Conservation (phyloP, 2,888 invertebrate species). For the Agrochola macilenta region DNA sequence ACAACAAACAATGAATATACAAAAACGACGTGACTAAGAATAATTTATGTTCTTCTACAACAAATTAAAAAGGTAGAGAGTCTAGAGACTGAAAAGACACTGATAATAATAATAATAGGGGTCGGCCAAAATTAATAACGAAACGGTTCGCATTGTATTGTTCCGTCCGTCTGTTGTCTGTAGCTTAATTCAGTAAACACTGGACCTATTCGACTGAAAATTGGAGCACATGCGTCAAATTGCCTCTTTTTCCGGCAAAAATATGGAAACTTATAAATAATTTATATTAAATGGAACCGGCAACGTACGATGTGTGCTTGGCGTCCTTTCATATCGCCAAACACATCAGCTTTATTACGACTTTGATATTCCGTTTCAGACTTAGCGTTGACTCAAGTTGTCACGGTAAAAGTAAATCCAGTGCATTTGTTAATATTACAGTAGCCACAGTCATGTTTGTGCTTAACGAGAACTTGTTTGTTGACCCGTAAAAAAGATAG, state of each 20-base stretch:
- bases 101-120: slow-evolving; percentile 49
- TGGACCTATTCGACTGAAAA: slow-evolving; percentile 40
- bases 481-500: slow-evolving; percentile 31
- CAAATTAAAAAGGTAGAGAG: slow-evolving; percentile 37
- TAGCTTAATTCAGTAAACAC: slow-evolving; percentile 49
- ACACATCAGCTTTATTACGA: slow-evolving; percentile 56
- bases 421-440: slow-evolving; percentile 55
- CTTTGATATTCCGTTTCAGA: slow-evolving; percentile 62
- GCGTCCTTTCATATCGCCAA: slow-evolving; percentile 47
- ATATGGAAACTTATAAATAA: slow-evolving; percentile 55
- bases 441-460: slow-evolving; percentile 33
- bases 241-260: slow-evolving; percentile 33
- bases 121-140: slow-evolving; percentile 43
- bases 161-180: slow-evolving; percentile 41
- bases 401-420: slow-evolving; percentile 28
- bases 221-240: slow-evolving; percentile 55
- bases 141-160: slow-evolving; percentile 34
- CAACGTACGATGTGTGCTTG: slow-evolving; percentile 35
- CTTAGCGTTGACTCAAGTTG: slow-evolving; percentile 40
- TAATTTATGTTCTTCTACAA: slow-evolving; percentile 32
- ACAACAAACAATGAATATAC: slow-evolving; percentile 28
- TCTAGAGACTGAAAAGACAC: slow-evolving; percentile 15
- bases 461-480: slow-evolving; percentile 36
- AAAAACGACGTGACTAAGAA: slow-evolving; percentile 51
- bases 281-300: slow-evolving; percentile 43